Evolutionary conservation across 1,140 invertebrate genomes (phyloP).

Genomic region (Nasonia vitripennis): DNA sequence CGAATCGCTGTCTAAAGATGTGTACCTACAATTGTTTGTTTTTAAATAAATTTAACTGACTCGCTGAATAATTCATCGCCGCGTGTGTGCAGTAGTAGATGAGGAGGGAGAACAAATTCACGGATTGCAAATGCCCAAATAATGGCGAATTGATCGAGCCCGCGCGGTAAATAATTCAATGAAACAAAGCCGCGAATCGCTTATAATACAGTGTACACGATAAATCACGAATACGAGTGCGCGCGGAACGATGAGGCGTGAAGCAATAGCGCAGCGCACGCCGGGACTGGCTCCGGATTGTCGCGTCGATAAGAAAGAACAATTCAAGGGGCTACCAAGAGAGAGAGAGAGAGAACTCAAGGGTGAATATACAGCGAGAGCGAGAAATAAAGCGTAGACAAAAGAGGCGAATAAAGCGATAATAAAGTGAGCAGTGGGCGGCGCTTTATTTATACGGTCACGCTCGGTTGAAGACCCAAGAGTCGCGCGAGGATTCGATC

Average conservation of each 20-base stretch:
- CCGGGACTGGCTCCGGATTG: too few relatives aligned
- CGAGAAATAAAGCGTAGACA: conserved; percentile 28
- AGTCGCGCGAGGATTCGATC: conserved; percentile 27
- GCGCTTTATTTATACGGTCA: conserved; percentile 33
- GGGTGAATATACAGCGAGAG: background rate
- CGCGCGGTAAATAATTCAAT: background rate
- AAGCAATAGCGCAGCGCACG: background rate
- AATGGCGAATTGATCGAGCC: background rate
- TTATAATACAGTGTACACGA: background rate
- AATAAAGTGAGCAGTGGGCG: conserved; percentile 48
- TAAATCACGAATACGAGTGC: background rate
- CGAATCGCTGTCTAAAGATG: background rate
- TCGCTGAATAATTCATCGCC: too few relatives aligned
- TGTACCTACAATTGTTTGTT: too few relatives aligned
- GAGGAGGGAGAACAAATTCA: background rate
- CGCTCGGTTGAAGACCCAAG: conserved; percentile 19
- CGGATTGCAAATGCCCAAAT: background rate
- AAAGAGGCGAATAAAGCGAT: conserved; percentile 30
- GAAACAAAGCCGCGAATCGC: background rate
- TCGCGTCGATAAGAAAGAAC: background rate
- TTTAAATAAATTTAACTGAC: too few relatives aligned
- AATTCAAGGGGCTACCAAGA: background rate
- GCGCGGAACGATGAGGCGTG: background rate
- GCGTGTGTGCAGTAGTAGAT: too few relatives aligned
- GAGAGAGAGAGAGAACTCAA: background rate